Evolutionary conservation across 2,113 vertebrate species (phyloP).

Genomic region (Ptyas mucosa): DNA sequence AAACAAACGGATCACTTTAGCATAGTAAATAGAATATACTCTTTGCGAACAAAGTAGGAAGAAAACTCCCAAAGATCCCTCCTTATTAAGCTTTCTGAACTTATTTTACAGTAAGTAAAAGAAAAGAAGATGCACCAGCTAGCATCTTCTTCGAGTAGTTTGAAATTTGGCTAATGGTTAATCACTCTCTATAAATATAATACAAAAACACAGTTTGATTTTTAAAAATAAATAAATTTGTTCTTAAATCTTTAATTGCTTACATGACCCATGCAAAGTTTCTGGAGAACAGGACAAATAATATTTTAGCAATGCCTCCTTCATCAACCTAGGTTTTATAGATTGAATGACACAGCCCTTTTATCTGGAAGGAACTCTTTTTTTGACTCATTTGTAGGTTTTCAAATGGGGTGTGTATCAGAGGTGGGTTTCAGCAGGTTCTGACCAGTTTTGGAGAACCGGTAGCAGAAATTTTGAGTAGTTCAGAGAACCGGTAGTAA

Average conservation of each 20-base stretch:
- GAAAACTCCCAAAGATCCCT: background rate
- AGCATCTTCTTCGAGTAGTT: background rate
- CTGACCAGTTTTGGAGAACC: no score
- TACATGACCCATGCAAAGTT: background rate
- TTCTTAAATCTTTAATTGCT: background rate
- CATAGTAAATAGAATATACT: background rate
- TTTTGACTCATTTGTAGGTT: background rate
- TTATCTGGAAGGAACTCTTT: background rate
- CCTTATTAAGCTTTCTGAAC: background rate
- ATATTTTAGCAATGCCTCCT: background rate
- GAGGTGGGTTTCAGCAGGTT: no score
- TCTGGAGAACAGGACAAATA: background rate
- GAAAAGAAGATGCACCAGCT: background rate
- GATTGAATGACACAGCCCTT: background rate
- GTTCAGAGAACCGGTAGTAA: no score
- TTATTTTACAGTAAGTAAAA: background rate
- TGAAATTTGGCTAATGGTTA: background rate
- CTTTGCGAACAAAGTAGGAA: background rate
- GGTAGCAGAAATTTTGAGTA: no score
- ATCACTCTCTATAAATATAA: background rate
- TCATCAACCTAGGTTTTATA: background rate
- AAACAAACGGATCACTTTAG: background rate
- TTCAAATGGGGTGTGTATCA: background rate
- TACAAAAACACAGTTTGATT: background rate
- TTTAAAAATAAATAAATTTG: background rate